A percentile compares a stretch with the other conserved stretches of the same genome.
phyloP scores from a whole-genome alignment of 1,140 invertebrate species.

The Danaus plexippus region DNA sequence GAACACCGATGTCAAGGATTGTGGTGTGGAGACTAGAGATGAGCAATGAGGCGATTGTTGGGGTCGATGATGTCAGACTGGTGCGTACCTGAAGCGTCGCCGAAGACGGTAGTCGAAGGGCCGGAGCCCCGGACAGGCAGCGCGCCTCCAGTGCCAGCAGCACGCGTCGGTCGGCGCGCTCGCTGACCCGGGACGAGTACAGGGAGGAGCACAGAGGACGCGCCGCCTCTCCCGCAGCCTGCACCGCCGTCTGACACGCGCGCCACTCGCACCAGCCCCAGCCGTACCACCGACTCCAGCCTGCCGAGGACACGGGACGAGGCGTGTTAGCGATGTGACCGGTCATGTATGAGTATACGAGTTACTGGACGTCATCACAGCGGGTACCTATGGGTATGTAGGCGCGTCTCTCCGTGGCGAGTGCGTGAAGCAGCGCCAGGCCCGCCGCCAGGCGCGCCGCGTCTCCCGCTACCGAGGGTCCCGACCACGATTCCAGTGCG shows the following conservation, averaged over 20 bases:
- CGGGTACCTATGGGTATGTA: constrained; percentile 53
- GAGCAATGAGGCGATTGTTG: too few relatives aligned
- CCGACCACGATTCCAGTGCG: constrained; percentile 46
- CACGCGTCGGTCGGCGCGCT: constrained; percentile 21
- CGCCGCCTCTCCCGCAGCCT: constrained; percentile 20
- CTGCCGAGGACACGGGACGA: constrained; percentile 15
- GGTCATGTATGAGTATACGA: too few relatives aligned
- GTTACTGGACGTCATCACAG: not conserved
- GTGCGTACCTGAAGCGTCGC: not conserved
- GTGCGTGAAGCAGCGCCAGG: constrained; percentile 52
- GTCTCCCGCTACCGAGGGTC: constrained; percentile 11
- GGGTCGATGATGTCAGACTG: too few relatives aligned
- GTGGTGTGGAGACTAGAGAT: too few relatives aligned
- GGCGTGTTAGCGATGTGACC: too few relatives aligned
- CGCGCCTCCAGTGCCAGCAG: constrained; percentile 23
- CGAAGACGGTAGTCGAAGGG: constrained; percentile 17
- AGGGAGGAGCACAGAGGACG: constrained; percentile 30
- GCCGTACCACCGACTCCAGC: constrained; percentile 50
- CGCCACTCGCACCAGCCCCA: constrained; percentile 54
- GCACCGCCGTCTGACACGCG: constrained; percentile 19
- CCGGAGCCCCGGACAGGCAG: constrained; percentile 17
- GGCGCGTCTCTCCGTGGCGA: constrained; percentile 51
- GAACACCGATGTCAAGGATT: too few relatives aligned
- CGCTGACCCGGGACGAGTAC: constrained; percentile 26
- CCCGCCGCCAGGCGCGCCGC: constrained; percentile 27